phyloP scores from a whole-genome alignment of 2,888 invertebrate genomes.

The Leptopilina syphax region DNA sequence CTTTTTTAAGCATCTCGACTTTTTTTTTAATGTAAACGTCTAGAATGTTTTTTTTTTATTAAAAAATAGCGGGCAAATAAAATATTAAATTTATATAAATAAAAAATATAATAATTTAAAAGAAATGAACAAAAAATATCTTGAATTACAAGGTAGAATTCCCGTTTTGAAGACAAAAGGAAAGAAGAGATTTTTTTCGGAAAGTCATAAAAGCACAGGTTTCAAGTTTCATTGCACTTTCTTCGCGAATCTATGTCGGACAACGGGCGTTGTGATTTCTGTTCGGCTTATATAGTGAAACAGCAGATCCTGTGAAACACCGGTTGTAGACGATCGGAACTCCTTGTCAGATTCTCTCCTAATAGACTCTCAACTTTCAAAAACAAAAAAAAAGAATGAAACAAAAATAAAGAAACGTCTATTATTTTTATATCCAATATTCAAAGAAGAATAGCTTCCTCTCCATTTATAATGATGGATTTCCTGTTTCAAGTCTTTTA shows the following conservation, averaged over 20 bases:
- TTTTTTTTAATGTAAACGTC: too few species aligned
- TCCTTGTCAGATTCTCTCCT: slow-evolving; percentile 57
- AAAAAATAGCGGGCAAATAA: too few species aligned
- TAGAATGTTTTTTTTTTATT: too few species aligned
- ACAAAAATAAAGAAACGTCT: slow-evolving; percentile 40
- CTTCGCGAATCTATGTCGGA: slow-evolving; percentile 48
- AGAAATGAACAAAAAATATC: too few species aligned
- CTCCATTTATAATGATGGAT: too few species aligned
- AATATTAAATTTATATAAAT: too few species aligned
- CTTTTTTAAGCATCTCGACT: neutral
- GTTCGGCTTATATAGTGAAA: slow-evolving; percentile 44
- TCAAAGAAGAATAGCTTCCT: too few species aligned
- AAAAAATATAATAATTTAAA: too few species aligned
- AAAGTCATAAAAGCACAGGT: slow-evolving; percentile 15
- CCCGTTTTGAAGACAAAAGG: neutral
- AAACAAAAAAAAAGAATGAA: slow-evolving; percentile 43
- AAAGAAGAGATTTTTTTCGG: neutral
- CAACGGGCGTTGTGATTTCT: slow-evolving; percentile 44
- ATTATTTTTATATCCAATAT: neutral
- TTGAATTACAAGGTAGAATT: neutral
- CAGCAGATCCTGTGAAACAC: slow-evolving; percentile 50
- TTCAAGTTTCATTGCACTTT: slow-evolving; percentile 40
- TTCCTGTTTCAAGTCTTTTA: too few species aligned
- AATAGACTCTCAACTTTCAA: slow-evolving; percentile 51
- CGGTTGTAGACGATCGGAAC: slow-evolving; percentile 44